phyloP scores from a whole-genome alignment of 2,113 vertebrate species.

The Ahaetulla prasina region DNA sequence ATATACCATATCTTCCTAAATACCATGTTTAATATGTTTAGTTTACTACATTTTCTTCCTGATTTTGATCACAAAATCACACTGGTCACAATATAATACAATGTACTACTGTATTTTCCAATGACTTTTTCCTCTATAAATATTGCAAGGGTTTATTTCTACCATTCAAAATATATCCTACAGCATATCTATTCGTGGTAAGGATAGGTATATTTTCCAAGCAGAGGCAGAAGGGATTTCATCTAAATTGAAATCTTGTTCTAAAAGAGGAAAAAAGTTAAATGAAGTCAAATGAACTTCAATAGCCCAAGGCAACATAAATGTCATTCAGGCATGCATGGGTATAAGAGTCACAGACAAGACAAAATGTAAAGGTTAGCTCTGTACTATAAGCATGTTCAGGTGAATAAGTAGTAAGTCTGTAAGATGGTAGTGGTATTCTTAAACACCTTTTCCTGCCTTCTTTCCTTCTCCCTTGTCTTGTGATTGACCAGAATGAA shows the following conservation, averaged over 20 bases:
- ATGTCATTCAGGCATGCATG: neutral
- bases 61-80: neutral
- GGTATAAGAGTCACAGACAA: neutral
- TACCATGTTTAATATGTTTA: neutral
- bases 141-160: neutral
- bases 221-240: neutral
- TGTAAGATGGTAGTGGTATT: slow-evolving; percentile 32
- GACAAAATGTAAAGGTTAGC: neutral
- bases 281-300: slow-evolving; percentile 19
- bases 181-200: neutral
- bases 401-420: slow-evolving; percentile 36
- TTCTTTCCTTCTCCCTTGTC: neutral
- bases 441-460: slow-evolving; percentile 27
- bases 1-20: fast-evolving
- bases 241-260: slow-evolving; percentile 25
- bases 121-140: slow-evolving; percentile 9
- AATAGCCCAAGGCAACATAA: slow-evolving; percentile 27
- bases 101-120: neutral
- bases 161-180: neutral
- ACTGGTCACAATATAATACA: neutral
- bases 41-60: neutral
- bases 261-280: slow-evolving; percentile 11
- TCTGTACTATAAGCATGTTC: slow-evolving; percentile 12
- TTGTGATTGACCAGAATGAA: slow-evolving; percentile 14
- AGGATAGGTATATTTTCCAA: neutral